Base-by-base conservation (phyloP, 2,888 invertebrate species). In the Diploptera punctata region DNA sequence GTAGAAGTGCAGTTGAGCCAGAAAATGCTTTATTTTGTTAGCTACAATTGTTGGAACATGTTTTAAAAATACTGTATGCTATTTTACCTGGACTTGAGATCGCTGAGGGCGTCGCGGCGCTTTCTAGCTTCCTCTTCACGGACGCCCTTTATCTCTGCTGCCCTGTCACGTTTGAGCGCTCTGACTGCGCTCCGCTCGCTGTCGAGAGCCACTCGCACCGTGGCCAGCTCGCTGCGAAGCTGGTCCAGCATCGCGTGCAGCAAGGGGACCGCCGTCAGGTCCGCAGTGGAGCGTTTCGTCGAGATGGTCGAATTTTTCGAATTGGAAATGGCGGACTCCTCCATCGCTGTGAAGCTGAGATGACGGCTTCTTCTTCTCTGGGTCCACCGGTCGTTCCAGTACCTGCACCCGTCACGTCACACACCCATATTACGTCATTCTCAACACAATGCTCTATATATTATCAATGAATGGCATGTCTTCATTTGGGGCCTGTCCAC, bases 101-200 rank as follows among this genome's bases (percentile, higher is more conserved):
- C 31, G 33, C 33, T 31, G 60, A 60, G 60, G 29, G 60, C 60
- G 5, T 29, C 29, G 31, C 60, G 60, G 29, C 60, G n/a, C 29
- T 24, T 10, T n/a, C 31, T n/a, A n/a, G 31, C 60, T 19, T 60
- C 60, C 31, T 60, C 31, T 18, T 60, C 60, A n/a, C 60, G 60
- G 1, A 31, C 60, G 18, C 31, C 33, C 60, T 24, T 60, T 16
- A 60, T 9, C 18, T 60, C 60, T 4, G 31, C 31, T 2, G 29
- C 31, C 13, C 60, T 18, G 18, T 60, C 60, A 16, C 60, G 29
- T 18, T 31, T 18, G 9, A 60, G 60, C 2, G 60, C 29, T 1
- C 60, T 16, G 7, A 29, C 16, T 29, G 60, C 60, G 31, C 21
- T 18, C 31, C 33, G 29, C 29, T 60, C 60, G 18, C 18, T 31